Base-by-base conservation (phyloP, 2,888 invertebrate species). In the Acheta domesticus region DNA sequence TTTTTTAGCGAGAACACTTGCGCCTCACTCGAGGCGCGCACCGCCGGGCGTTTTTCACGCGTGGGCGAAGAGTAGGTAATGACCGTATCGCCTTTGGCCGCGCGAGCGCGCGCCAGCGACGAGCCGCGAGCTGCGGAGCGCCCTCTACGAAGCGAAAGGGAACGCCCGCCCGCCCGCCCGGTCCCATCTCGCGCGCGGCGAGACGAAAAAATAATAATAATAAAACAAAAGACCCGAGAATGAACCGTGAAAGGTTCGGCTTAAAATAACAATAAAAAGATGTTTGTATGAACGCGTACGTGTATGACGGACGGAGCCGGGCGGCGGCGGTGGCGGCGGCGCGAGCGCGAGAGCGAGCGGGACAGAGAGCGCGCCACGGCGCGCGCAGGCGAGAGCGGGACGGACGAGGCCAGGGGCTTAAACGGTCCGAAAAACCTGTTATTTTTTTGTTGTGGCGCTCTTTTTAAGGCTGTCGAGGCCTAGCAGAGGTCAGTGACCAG, bases 401-500 rank as follows among this genome's bases (percentile, higher is more conserved):
- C 19, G 73, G 36, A 50, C 21, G 62, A n/a, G 36, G 77, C 77
- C 77, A 62, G 12, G 23, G 73, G 77, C 48, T 73, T 73, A 77
- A 20, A 77, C 77, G 77, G 21, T 77, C 73, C 77, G 50, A 77
- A 23, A 78, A 79, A 75, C 78, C 75, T 49, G 75, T 79, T 75
- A 36, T 79, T 76, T 75, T 79, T 78, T 79, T 75, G 19, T 73
- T 20, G 21, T 49, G n/a, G 62, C 62, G 62, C 49, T 77, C 77
- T 77, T 20, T 48, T 76, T 49, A 76, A 48, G 48, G 76, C 23
- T 49, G 48, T 76, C 49, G 48, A 20, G 50, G 48, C 62, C 75
- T 49, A 79, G n/a, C 49, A 78, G 50, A 74, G 78, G 78, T 79
- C 78, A 79, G 49, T 79, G 78, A 79, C 78, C 78, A 79, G 49